Evolutionary conservation across 2,113 vertebrate genomes (phyloP).

Genomic region (Sula dactylatra): DNA sequence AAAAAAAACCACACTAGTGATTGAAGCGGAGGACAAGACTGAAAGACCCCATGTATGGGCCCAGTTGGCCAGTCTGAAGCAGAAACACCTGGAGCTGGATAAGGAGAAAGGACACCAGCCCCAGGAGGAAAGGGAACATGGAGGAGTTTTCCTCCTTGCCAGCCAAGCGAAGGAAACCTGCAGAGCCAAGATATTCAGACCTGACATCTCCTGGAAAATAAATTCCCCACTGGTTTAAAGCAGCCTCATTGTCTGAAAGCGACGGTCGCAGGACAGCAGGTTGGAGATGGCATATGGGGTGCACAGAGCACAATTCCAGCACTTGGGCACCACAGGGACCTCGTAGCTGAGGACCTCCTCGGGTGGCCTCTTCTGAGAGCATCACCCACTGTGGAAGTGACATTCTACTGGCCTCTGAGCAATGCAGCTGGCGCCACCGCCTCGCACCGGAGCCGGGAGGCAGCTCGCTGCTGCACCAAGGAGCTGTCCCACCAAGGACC

Average conservation of each 20-base stretch:
- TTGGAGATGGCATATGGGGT: not conserved
- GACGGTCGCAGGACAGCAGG: accelerated
- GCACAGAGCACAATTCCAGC: not conserved
- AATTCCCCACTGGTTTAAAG: not conserved
- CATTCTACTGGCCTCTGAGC: accelerated
- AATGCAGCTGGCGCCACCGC: accelerated
- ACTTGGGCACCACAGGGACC: not conserved
- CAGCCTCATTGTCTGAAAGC: not conserved
- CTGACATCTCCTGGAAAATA: not conserved
- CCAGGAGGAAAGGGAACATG: not conserved
- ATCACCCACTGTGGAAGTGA: not conserved
- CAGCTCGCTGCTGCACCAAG: not conserved
- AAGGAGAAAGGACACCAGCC: not conserved
- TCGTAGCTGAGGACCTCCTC: not conserved
- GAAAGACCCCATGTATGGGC: not conserved
- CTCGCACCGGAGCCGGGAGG: accelerated
- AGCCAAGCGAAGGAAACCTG: not conserved
- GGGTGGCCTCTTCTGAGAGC: accelerated
- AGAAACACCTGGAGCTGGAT: not conserved
- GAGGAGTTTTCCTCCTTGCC: not conserved
- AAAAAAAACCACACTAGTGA: not conserved
- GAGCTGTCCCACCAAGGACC: not conserved
- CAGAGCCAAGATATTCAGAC: not conserved
- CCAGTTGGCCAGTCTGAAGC: not conserved
- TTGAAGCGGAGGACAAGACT: not conserved